Conservation (phyloP, 2,113 vertebrate species). For the Hippolais icterina region DNA sequence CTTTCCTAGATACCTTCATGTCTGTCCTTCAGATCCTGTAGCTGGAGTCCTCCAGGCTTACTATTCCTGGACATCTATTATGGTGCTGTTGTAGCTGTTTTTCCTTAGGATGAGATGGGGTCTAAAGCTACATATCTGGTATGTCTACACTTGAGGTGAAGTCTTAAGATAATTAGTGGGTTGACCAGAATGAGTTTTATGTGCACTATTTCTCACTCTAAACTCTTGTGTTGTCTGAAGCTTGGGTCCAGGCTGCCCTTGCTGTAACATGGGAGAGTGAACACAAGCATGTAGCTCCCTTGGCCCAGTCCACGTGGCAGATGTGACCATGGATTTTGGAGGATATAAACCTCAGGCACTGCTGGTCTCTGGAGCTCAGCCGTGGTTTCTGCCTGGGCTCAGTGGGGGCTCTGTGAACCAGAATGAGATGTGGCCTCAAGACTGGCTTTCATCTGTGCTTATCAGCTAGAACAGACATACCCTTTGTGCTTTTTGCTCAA, state of each 20-base stretch:
- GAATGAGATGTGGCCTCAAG: constrained; percentile 38
- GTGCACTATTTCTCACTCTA: neutral
- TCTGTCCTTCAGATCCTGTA: neutral
- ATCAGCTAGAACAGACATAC: constrained; percentile 30
- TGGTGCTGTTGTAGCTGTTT: neutral
- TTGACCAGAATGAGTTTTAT: neutral
- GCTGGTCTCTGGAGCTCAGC: neutral
- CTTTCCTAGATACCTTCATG: neutral
- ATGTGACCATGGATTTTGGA: neutral
- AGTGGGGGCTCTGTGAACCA: neutral
- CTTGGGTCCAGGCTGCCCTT: neutral
- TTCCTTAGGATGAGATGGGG: neutral
- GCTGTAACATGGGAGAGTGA: neutral
- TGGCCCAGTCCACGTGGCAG: neutral
- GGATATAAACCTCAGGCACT: neutral
- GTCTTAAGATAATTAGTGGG: neutral
- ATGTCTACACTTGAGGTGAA: neutral
- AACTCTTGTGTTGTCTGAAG: neutral
- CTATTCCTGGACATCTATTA: neutral
- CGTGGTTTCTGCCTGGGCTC: neutral
- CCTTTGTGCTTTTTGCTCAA: neutral
- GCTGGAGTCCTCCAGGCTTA: neutral
- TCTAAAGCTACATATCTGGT: neutral
- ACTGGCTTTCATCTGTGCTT: constrained; percentile 36
- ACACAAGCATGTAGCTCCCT: neutral